Percentiles rank a stretch among this genome's conserved stretches.
phyloP scores from a whole-genome alignment of 2,888 invertebrate genomes.

The Caenorhabditis parvicauda region DNA sequence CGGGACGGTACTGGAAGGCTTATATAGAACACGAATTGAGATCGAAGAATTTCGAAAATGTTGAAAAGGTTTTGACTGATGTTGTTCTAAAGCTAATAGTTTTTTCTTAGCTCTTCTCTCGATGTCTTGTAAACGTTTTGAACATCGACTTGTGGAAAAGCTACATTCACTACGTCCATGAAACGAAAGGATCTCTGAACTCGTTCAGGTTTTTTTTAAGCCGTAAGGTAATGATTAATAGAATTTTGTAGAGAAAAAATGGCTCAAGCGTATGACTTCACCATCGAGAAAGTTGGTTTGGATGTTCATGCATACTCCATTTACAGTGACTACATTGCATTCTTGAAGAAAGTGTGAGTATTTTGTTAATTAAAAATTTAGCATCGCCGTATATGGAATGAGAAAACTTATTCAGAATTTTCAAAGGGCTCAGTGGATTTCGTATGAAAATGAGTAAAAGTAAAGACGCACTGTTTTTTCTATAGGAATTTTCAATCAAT shows the following conservation, averaged over 20 bases:
- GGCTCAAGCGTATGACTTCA: conserved; percentile 99
- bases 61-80: conserved; percentile 77
- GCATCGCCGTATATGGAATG: neutral
- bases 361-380: neutral
- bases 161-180: conserved; percentile 94
- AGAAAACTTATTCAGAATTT: neutral
- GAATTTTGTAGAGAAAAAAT: conserved; percentile 82
- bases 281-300: conserved; percentile 96
- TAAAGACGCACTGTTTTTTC: too few relatives aligned
- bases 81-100: too few relatives aligned
- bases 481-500: too few relatives aligned
- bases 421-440: too few relatives aligned
- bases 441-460: too few relatives aligned
- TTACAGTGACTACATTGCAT: conserved; percentile 96
- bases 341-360: conserved; percentile 71
- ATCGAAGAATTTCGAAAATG: conserved; percentile 91
- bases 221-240: neutral
- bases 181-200: conserved; percentile 87
- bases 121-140: conserved; percentile 94
- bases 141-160: conserved; percentile 98
- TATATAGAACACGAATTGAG: conserved; percentile 95
- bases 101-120: conserved; percentile 81
- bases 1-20: conserved; percentile 96
- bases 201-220: conserved; percentile 75
- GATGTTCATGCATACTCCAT: conserved; percentile 93